Conservation (phyloP, 2,888 invertebrate species). For the Adela reaumurella region DNA sequence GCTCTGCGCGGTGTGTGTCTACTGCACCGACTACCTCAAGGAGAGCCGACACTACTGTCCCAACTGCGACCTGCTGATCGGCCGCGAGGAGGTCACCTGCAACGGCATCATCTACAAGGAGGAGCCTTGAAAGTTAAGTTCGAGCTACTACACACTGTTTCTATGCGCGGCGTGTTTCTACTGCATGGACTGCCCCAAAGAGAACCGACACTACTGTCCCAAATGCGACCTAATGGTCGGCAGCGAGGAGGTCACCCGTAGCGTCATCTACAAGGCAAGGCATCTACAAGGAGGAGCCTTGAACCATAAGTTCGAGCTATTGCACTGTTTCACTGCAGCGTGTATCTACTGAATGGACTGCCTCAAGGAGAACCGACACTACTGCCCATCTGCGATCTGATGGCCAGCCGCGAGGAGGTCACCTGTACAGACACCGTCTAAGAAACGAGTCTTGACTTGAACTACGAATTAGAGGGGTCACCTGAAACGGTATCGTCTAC, state of each 20-base stretch:
- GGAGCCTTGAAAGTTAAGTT: too few relatives aligned
- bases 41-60: constrained; percentile 41
- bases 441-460: too few relatives aligned
- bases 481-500: not conserved
- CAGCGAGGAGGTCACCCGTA: too few relatives aligned
- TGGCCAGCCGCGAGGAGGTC: too few relatives aligned
- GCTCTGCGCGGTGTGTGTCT: constrained; percentile 18
- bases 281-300: too few relatives aligned
- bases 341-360: constrained; percentile 23
- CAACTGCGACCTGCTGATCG: constrained; percentile 30
- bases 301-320: too few relatives aligned
- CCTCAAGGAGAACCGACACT: constrained; percentile 34
- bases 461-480: too few relatives aligned
- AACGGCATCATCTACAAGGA: not conserved
- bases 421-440: too few relatives aligned
- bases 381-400: constrained; percentile 36
- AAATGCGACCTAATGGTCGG: constrained; percentile 33
- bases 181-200: constrained; percentile 23
- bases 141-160: too few relatives aligned
- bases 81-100: constrained; percentile 3
- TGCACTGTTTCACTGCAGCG: constrained; percentile 21
- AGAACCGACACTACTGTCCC: constrained; percentile 38
- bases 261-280: too few relatives aligned
- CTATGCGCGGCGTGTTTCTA: constrained; percentile 22
- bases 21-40: constrained; percentile 22